Evolutionary conservation across 2,888 invertebrate species (phyloP), one percentile per base, ranked within the genome.

Genomic region (Amphipoea lucens): DNA sequence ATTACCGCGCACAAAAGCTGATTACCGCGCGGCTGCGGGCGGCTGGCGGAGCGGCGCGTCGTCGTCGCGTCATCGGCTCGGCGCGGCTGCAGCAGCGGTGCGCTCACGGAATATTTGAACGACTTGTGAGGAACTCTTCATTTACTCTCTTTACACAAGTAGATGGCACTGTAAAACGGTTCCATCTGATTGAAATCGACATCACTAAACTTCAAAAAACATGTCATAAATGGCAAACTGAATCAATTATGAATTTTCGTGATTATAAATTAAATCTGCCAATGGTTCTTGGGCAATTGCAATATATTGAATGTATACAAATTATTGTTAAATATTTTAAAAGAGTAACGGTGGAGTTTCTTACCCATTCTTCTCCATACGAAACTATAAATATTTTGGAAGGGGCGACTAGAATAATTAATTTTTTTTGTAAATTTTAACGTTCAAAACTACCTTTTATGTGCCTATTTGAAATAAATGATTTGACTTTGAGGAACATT

Each of bases 1-100:
- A 96, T 96, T 96, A 96, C 96, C 93, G 95, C 93, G 94, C 96
- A 97, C 96, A 96, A 96, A 96, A 96, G 97, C 96, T 96, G 96
- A 96, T 96, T 96, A 97, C 94, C 92, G 94, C 93, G 93, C 93
- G 94, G 92, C 94, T 94, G 95, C 93, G 93, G 94, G 94, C 92
- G 92, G 90, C 90, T 86, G 89, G 89, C 87, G 82, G 86, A 84
- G 86, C 83, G 83, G 78, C 82, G 79, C 84, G 84, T 79, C 82
- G 77, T 84, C 87, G 88, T 80, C 89, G 88, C 90, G 89, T 83
- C 89, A 81, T 83, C 81, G 87, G 66, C 80, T 79, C 79, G 81
- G 75, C 86, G 81, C 83, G 86, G 85, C 87, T 86, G 87, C 90
- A 73, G 88, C 87, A 87, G 86, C 84, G 75, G 89, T 89, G 92